A percentile compares a stretch with the other conserved stretches of the same genome.
phyloP scores from a whole-genome alignment of 2,888 invertebrate genomes.

The Hesperia comma region DNA sequence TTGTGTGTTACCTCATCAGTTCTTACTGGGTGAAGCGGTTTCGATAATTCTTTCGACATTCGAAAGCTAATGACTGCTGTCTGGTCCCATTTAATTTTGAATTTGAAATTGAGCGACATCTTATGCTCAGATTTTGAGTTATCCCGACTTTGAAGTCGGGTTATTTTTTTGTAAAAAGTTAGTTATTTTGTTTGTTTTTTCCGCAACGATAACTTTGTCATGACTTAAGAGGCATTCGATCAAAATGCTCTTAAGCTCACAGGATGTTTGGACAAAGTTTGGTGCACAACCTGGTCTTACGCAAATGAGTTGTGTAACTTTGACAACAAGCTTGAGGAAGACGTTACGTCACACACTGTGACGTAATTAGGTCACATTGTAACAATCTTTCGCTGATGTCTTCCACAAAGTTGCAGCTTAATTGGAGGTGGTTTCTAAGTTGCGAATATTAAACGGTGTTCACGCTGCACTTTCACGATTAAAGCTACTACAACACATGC shows the following conservation, averaged over 20 bases:
- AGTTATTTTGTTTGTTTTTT: too few relatives aligned
- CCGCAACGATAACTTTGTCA: too few relatives aligned
- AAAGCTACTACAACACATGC: background rate
- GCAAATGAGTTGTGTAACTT: conserved; percentile 12
- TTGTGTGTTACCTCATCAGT: too few relatives aligned
- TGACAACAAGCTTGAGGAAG: conserved; percentile 16
- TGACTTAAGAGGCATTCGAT: background rate
- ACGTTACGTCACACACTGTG: conserved; percentile 21
- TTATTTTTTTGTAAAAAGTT: too few relatives aligned
- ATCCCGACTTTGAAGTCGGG: too few relatives aligned
- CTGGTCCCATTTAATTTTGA: too few relatives aligned
- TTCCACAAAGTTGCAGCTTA: background rate
- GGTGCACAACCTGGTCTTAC: conserved; percentile 5
- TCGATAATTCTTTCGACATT: too few relatives aligned
- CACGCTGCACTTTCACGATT: background rate
- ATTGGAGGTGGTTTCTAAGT: conserved; percentile 5
- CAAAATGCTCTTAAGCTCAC: background rate
- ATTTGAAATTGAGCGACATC: too few relatives aligned
- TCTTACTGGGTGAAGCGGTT: too few relatives aligned
- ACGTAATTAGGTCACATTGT: conserved; percentile 12
- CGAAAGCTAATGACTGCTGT: too few relatives aligned
- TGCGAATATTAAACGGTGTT: background rate
- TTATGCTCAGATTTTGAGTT: too few relatives aligned
- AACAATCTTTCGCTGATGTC: conserved; percentile 27
- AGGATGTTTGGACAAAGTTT: conserved; percentile 5